Base-by-base conservation (phyloP, 2,888 invertebrate genomes). In the Cecidostiba fungosa region DNA sequence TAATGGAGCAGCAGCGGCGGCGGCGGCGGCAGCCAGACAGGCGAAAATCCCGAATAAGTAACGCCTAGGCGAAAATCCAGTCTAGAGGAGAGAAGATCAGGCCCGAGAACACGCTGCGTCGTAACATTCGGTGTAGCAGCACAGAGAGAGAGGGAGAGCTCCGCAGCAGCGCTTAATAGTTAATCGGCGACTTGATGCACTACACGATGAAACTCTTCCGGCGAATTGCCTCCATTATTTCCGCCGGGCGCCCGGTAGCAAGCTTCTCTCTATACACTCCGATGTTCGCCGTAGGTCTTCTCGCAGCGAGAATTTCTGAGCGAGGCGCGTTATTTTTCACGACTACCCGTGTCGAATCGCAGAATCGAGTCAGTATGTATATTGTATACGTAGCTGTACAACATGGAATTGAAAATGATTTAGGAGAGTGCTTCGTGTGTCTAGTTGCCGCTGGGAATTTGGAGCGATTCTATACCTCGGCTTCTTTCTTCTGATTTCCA, bases 191-290 rank as follows among this genome's bases (percentile, higher is more conserved):
- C 85, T 85, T 77, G 77, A 85, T 82, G 77, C 82, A 88, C 88
- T 88, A 87, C 86, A 83, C 86, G 88, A 85, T 86, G 88, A 84
- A 87, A 78, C 86, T 87, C 88, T 88, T 88, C 86, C 87, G 43
- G 47, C 70, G 80, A 80, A 77, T 85, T 79, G 81, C 76, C 72
- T 88, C 87, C 87, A 87, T 86, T 87, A 87, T 87, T 80, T 84
- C 85, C 87, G 77, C 76, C 82, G 86, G 77, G 39, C 32, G 70
- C 70, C 32, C 54, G 19, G 5, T 8, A 54, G 54, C 16, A 19
- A 54, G n/a, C n/a, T 16, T n/a, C 47, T n/a, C 29, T 32, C 29
- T 4, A 4, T 70, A 23, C 59, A 23, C 5, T 59, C 16, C n/a
- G n/a, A n/a, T n/a, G n/a, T n/a, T n/a, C n/a, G n/a, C n/a, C n/a